Evolutionary conservation across 2,113 vertebrate genomes (phyloP).

Genomic region (Silurus asotus): DNA sequence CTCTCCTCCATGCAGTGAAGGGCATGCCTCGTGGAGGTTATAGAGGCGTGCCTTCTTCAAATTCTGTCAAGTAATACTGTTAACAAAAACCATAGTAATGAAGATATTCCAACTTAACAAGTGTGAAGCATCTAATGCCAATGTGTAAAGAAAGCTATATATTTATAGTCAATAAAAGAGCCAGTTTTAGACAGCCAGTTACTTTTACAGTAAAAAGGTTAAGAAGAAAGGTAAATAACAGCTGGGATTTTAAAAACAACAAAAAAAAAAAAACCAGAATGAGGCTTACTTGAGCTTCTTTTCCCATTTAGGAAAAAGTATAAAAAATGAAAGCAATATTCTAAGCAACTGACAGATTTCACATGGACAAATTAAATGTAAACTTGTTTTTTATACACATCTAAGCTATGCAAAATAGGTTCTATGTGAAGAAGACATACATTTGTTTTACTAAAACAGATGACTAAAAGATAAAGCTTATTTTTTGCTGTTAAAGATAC

Average conservation of each 20-base stretch:
- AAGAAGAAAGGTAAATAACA: constrained; percentile 12
- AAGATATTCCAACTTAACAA: not conserved
- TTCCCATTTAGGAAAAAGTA: not conserved
- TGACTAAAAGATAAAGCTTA: not conserved
- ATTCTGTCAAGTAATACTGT: constrained; percentile 34
- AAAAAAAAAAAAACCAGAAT: not conserved
- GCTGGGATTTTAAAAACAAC: not conserved
- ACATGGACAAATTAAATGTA: not conserved
- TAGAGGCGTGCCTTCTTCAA: constrained; percentile 1
- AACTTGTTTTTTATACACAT: not conserved
- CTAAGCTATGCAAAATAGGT: not conserved
- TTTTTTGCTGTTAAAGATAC: not conserved
- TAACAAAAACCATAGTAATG: not conserved
- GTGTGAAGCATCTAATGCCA: not conserved
- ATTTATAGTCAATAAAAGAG: not conserved
- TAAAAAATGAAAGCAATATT: not conserved
- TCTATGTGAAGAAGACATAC: not conserved
- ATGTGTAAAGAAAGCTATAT: not conserved
- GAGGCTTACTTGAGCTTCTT: constrained; percentile 7
- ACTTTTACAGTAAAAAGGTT: constrained; percentile 21
- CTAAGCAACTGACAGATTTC: not conserved
- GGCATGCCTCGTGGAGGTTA: constrained; percentile 17
- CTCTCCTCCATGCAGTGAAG: constrained; percentile 28
- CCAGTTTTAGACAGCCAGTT: not conserved
- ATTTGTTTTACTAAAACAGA: not conserved